Conservation (phyloP, 2,113 vertebrate genomes). For the Scalopus aquaticus region DNA sequence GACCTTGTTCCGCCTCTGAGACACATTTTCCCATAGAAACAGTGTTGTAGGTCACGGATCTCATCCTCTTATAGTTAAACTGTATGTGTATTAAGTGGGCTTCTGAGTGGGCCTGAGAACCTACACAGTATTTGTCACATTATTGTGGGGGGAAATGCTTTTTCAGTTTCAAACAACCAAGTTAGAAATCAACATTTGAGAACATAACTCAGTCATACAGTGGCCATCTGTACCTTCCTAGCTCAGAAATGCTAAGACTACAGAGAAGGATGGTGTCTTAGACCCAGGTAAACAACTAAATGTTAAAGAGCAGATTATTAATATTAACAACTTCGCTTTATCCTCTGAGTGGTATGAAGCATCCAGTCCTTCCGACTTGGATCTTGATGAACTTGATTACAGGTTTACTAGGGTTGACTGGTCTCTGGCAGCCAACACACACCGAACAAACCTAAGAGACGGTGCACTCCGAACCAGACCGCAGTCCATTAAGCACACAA, state of each 20-base stretch:
- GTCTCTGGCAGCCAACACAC: background rate
- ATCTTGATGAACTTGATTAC: background rate
- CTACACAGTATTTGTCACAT: background rate
- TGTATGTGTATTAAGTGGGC: background rate
- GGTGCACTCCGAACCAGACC: background rate
- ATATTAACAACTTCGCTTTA: background rate
- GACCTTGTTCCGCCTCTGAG: background rate
- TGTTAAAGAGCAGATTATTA: background rate
- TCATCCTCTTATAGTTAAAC: background rate
- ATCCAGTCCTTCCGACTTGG: background rate
- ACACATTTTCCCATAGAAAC: constrained; percentile 42
- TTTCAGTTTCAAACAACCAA: constrained; percentile 50
- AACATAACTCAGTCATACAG: background rate
- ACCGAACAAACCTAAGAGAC: background rate
- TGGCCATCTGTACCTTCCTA: background rate
- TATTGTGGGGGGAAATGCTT: background rate
- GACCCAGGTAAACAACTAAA: background rate
- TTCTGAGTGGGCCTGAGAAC: background rate
- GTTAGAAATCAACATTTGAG: constrained; percentile 20
- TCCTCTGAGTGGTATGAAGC: background rate
- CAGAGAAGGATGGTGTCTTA: background rate
- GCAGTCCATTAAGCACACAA: background rate
- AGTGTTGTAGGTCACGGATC: background rate
- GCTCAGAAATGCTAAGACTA: constrained; percentile 34
- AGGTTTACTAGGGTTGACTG: background rate